Base-by-base conservation (phyloP, 2,797 vertebrate species). In the Prunella strophiata region DNA sequence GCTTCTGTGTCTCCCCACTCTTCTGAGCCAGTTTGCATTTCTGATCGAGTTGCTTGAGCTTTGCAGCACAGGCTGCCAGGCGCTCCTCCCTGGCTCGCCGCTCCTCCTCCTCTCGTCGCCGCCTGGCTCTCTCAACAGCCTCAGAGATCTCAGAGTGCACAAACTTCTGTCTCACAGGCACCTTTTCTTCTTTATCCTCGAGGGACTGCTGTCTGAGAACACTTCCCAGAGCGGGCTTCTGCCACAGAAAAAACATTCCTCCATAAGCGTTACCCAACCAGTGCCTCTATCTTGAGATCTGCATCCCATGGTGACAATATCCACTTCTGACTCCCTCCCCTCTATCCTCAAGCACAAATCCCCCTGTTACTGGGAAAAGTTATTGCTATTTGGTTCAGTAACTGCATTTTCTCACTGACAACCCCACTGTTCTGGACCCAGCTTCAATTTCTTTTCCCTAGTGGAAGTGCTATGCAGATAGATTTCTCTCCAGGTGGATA, bases 31-130 rank as follows among this genome's bases (percentile, higher is more conserved):
- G 98, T 97, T 98, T 99, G 47, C 98, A 98, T 91, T 99, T 99
- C 96, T 99, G 99, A 87, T 99, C 99, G 71, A 99, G 98, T 85
- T 98, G 99, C 66, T 99, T 99, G n/a, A 99, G 98, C 84, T 99
- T 99, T 88, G 99, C 99, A 5, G 99, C 99, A 0, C 99, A 99
- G 45, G 99, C 99, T 2, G 99, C 99, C 92, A 99, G 97, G 14
- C 99, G 97, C 94, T 99, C 99, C 75, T 99, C 99, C 3, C 99
- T 98, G 14, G 98, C 98, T 2, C 99, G 98, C 9, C 99, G 97
- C 94, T 99, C 99, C 92, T 99, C 99, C 91, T 99, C 99, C 75
- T 99, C 99, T 4, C 99, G 98, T 7, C 99, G 98, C 58, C 97
- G 98, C 34, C 99, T 98, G 16, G 99, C 99, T 40, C 99, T 98